These are phyloP conservation scores for Myotis brandtii DNA, from an alignment of 2,113 vertebrate genomes.

Conservation along the genomic window DNA sequence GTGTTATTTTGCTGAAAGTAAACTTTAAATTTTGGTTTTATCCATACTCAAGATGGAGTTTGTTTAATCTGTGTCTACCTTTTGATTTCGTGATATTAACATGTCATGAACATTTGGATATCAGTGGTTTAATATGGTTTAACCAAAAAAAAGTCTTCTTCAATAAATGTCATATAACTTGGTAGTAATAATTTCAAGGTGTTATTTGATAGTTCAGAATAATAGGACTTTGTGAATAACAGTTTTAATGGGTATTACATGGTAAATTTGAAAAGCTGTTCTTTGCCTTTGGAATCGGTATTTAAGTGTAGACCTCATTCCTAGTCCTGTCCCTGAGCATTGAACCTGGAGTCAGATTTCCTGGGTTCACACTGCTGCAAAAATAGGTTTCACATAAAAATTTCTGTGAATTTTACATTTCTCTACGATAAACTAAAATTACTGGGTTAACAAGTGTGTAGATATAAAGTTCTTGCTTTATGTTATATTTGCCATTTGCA, in stretches of 20 bases:
- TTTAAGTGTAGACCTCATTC: background rate
- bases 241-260: background rate
- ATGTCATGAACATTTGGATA: background rate
- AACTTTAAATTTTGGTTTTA: slow-evolving; percentile 45
- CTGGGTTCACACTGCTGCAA: background rate
- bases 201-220: background rate
- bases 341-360: background rate
- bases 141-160: background rate
- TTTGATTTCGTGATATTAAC: slow-evolving; percentile 35
- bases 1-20: slow-evolving; percentile 35
- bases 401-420: slow-evolving; percentile 30
- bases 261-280: background rate
- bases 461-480: background rate
- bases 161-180: background rate
- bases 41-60: background rate
- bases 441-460: background rate
- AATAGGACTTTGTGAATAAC: background rate
- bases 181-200: background rate
- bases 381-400: background rate
- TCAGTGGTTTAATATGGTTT: background rate
- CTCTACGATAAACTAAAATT: background rate
- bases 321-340: background rate
- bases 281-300: background rate
- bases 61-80: background rate
- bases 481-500: background rate